phyloP scores from a whole-genome alignment of 2,888 invertebrate species.

The Caenorhabditis angaria region DNA sequence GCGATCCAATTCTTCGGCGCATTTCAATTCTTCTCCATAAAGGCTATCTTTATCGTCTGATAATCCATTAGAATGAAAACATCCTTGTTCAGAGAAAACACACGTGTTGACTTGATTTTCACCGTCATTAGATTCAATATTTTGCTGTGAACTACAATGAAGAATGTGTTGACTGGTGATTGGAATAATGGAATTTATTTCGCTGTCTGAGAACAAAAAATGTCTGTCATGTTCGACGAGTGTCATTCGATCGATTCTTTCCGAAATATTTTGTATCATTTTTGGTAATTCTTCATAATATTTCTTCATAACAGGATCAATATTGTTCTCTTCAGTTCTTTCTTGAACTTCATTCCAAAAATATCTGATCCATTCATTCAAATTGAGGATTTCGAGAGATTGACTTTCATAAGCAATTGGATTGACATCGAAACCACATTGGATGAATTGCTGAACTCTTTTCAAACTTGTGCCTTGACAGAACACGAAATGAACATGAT shows the following conservation, averaged over 20 bases:
- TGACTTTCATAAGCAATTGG: conserved; percentile 16
- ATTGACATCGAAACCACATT: conserved; percentile 27
- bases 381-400: conserved; percentile 9
- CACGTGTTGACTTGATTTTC: not conserved
- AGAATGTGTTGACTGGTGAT: conserved; percentile 24
- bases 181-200: conserved; percentile 8
- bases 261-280: conserved; percentile 8
- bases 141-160: conserved; percentile 17
- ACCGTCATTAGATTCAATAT: not conserved
- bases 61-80: not conserved
- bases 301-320: not conserved
- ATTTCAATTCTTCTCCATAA: not conserved
- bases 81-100: not conserved
- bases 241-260: not conserved
- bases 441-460: conserved; percentile 9
- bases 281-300: conserved; percentile 10
- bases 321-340: not conserved
- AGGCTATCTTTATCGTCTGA: not conserved
- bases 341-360: not conserved
- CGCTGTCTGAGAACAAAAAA: not conserved
- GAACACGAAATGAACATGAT: conserved; percentile 20
- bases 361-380: conserved; percentile 14
- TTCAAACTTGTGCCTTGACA: conserved; percentile 4
- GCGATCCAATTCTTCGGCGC: not conserved
- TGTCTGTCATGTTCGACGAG: not conserved